Conservation (phyloP, 2,888 invertebrate genomes). For the Ectemnius continuus region DNA sequence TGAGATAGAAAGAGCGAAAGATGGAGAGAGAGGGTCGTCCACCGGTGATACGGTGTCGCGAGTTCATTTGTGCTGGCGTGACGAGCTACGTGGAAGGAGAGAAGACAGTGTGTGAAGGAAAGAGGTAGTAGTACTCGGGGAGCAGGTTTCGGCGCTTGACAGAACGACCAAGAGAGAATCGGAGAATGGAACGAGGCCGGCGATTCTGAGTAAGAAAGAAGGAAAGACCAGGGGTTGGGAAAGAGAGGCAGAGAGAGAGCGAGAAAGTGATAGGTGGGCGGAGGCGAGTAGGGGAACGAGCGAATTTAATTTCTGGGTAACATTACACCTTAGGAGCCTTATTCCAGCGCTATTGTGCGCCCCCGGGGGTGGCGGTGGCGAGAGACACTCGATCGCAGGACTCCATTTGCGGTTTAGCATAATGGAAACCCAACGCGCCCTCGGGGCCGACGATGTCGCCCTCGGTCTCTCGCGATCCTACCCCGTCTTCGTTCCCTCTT, state of each 20-base stretch:
- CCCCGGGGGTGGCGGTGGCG: constrained; percentile 60
- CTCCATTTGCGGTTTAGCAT: constrained; percentile 78
- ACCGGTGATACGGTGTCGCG: constrained; percentile 60
- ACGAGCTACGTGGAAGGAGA: constrained; percentile 33
- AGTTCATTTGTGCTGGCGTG: constrained; percentile 63
- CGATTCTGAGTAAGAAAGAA: neutral
- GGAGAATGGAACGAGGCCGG: neutral
- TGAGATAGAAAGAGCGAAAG: neutral
- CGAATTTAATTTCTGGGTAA: constrained; percentile 77
- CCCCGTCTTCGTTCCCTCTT: constrained; percentile 25
- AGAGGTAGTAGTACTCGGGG: constrained; percentile 6
- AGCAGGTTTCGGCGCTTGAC: constrained; percentile 13
- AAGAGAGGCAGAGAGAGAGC: constrained; percentile 11
- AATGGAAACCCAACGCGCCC: constrained; percentile 77
- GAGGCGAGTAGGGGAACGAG: constrained; percentile 58
- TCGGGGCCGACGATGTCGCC: constrained; percentile 56
- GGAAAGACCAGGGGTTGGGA: neutral
- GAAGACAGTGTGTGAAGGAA: constrained; percentile 5
- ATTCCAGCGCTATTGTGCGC: constrained; percentile 71
- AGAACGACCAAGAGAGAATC: neutral
- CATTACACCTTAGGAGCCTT: constrained; percentile 75
- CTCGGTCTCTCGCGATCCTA: constrained; percentile 33
- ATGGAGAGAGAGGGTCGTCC: neutral
- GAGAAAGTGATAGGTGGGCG: constrained; percentile 14
- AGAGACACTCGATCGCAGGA: constrained; percentile 78